A percentile compares a stretch with the other conserved stretches of the same genome.
These are phyloP conservation scores for Chiloscyllium punctatum DNA, from an alignment of 2,797 vertebrate species.

Conservation along the genomic window DNA sequence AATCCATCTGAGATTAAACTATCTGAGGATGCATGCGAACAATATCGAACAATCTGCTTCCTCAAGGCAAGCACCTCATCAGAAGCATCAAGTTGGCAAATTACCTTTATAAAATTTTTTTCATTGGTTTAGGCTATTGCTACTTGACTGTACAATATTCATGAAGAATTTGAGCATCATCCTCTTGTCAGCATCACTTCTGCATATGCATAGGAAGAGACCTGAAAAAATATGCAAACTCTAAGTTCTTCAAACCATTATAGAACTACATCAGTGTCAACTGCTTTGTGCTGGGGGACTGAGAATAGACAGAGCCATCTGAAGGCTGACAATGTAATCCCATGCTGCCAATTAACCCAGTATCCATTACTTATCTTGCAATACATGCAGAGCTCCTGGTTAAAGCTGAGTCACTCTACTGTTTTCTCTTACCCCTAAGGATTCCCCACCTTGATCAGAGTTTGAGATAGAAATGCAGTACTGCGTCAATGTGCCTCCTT, in stretches of 20 bases:
- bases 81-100: neutral
- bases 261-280: neutral
- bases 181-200: neutral
- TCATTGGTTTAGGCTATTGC: neutral
- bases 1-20: neutral
- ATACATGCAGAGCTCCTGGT: neutral
- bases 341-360: neutral
- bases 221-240: neutral
- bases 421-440: neutral
- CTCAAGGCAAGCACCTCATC: neutral
- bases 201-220: neutral
- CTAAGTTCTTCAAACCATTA: neutral
- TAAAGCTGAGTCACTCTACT: neutral
- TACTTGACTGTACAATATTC: neutral
- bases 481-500: no score
- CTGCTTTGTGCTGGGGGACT: neutral
- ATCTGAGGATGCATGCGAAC: neutral
- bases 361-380: neutral
- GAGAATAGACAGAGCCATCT: neutral
- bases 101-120: neutral
- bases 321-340: neutral
- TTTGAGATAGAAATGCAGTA: neutral
- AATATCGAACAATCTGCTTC: neutral
- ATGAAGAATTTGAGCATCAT: neutral
- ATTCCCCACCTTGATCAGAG: neutral